A percentile compares a stretch with the other conserved stretches of the same genome.
Conservation (phyloP, 2,113 vertebrate genomes). For the Rhinoptilus africanus region DNA sequence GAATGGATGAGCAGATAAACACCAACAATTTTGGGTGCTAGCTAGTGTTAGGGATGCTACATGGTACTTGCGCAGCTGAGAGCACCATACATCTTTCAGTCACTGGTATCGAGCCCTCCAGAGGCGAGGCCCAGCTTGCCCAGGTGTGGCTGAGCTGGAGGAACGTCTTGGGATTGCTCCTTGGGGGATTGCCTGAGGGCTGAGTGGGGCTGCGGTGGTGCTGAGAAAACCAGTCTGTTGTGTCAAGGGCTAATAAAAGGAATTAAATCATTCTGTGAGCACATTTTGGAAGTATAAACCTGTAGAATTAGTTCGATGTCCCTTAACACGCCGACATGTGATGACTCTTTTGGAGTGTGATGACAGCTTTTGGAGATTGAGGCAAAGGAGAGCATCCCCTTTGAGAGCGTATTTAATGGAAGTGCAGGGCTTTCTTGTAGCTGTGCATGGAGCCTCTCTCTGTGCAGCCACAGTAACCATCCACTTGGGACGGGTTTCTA, state of each 20-base stretch:
- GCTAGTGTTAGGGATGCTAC: background rate
- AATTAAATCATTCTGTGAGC: background rate
- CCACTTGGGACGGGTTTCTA: background rate
- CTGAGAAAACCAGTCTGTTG: background rate
- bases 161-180: background rate
- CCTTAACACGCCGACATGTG: background rate
- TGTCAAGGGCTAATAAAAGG: background rate
- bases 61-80: rapidly evolving
- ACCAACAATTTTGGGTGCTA: background rate
- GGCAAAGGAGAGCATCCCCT: background rate
- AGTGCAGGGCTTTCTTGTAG: background rate
- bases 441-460: rapidly evolving
- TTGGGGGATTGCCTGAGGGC: background rate
- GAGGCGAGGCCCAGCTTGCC: background rate
- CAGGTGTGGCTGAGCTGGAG: background rate
- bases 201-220: background rate
- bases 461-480: background rate
- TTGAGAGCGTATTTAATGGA: background rate
- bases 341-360: no score
- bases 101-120: background rate
- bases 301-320: background rate
- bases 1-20: background rate
- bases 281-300: background rate
- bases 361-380: background rate
- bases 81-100: rapidly evolving